phyloP scores from a whole-genome alignment of 2,797 vertebrate species.

The Philypnodon macrostomus region DNA sequence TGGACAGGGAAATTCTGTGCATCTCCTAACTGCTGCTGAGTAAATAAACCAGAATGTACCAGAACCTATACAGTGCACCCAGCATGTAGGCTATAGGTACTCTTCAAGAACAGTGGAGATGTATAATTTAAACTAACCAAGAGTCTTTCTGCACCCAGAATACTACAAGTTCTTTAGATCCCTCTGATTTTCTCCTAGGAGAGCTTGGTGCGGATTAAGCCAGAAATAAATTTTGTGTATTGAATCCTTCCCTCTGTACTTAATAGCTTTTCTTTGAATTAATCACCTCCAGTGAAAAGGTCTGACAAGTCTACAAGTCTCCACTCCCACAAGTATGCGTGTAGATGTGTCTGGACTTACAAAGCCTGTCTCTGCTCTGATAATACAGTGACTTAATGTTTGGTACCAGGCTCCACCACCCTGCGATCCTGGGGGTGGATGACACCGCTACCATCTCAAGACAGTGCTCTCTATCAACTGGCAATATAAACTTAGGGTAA shows the following conservation, averaged over 20 bases:
- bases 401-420: conserved; percentile 65
- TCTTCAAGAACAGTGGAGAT: neutral
- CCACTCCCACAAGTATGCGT: conserved; percentile 60
- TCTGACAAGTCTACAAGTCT: conserved; percentile 51
- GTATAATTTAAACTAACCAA: conserved; percentile 31
- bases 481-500: too few relatives aligned
- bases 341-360: conserved; percentile 58
- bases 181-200: conserved; percentile 55
- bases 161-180: conserved; percentile 47
- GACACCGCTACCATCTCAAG: conserved; percentile 23
- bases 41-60: conserved; percentile 51
- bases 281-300: conserved; percentile 75
- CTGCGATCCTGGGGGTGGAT: conserved; percentile 29
- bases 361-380: conserved; percentile 55
- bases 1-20: conserved; percentile 46
- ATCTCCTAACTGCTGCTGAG: conserved; percentile 45
- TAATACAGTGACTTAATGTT: conserved; percentile 57
- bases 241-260: conserved; percentile 52
- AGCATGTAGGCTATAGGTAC: too few relatives aligned
- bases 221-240: conserved; percentile 60
- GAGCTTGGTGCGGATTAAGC: conserved; percentile 47
- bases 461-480: too few relatives aligned
- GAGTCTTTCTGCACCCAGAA: conserved; percentile 11
- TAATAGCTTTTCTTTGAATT: conserved; percentile 54
- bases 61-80: conserved; percentile 18